Evolutionary conservation across 1,140 invertebrate species (phyloP), one percentile per base, ranked within the genome.

Genomic region (Meloidogyne floridensis): DNA sequence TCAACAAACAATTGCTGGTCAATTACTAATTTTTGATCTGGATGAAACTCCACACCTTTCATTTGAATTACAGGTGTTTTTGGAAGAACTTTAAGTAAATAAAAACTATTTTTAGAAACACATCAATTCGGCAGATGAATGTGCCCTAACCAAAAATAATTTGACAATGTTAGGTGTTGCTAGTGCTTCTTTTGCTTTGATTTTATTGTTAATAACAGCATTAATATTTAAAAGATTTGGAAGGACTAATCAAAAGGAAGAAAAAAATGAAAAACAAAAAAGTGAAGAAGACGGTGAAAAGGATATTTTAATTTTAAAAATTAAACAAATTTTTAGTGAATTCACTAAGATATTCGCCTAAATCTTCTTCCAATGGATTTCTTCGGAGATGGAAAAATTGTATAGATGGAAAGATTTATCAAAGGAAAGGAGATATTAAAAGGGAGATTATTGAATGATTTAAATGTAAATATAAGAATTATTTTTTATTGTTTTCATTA

Each of bases 11-110:
- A 88, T 89, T 56, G 76, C 88, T 51, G 88, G 88, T 9, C 88
- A 89, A 72, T 70, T 89, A 42, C 74, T 89, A 11, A 87, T 89
- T 71, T 89, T 86, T 71, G 88, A 89, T 84, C 59, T 89, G 59
- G 88, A 89, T 72, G 88, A 89, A 80, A 87, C 86, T 51, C 88
- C 88, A 7, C 88, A 86, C 4, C 53, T 47, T 54, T 80, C 56
- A 15, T 80, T 77, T 72, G 54, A 56, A 72, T 76, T 51, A 43
- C 78, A 51, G 20, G 47, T 32, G 18, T 18, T 13, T 83, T n/a
- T 71, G 11, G 79, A 77, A 20, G 10, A 43, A 1, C 9, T n/a
- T 20, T 6, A 47, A 6, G 47, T 77, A 15, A 13, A 8, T 77
- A 47, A 77, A 59, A 80, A 18, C 11, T 32, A 32, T 42, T n/a